Evolutionary conservation across 2,797 vertebrate species (phyloP), one percentile per base, ranked within the genome.

Genomic region (Gambusia yucatana): DNA sequence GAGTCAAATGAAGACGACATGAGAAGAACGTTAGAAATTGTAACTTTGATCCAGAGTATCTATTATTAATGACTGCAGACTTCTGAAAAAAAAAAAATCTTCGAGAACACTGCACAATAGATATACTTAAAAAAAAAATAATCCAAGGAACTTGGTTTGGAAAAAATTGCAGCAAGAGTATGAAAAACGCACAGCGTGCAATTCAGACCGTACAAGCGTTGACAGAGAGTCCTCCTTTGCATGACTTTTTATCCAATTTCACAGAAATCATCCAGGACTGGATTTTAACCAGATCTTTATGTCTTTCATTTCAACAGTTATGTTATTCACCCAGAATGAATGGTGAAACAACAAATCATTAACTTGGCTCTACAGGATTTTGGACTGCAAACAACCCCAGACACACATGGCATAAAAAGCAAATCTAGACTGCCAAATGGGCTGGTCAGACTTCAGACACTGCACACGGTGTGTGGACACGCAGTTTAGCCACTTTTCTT

Each of bases 131-230:
- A 25, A 41, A 41, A 39, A 25, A 25, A 65, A 6, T 33, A 33
- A 33, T 33, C 17, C 8, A 22, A 22, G 63, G 36, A 65, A 11
- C 8, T 65, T 39, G 17, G 36, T 39, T 36, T 4, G 63, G 36
- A 39, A 43, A 43, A 69, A 41, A 43, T 14, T 69, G 9, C 39
- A 43, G 22, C 11, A 22, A 11, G 33, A 65, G 9, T 0, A 33
- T 22, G 3, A 3, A 73, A 36, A 50, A 20, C 2, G 8, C 41
- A 13, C 7, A n/a, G 16, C 2, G 1, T 61, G 36, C 30, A n/a
- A 10, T 80, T 3, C 93, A 89, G 74, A 96, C 95, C 94, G 96
- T 95, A 78, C 95, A 96, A 6, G 94, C 96, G 93, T 96, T 95
- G 8, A 96, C 95, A 41, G 95, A 93, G 0, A 95, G 94, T 79